Conservation (phyloP, 2,888 invertebrate genomes). For the Antheraea yamamai region DNA sequence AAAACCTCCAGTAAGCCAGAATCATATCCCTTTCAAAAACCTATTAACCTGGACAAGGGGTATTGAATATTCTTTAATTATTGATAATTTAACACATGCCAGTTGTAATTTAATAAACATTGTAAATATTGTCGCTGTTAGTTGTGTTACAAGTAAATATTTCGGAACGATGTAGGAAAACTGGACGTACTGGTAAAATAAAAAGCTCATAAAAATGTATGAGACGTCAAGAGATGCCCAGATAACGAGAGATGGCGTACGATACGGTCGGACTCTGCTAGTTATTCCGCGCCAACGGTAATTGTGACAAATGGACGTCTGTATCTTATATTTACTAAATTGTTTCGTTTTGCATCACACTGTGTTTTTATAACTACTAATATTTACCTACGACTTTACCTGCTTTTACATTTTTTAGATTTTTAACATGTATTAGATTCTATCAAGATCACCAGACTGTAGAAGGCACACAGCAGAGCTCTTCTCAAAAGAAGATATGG, state of each 20-base stretch:
- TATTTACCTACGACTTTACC: no score
- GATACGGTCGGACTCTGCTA: slow-evolving; percentile 38
- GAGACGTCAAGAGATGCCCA: slow-evolving; percentile 63
- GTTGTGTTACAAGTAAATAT: background rate
- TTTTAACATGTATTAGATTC: no score
- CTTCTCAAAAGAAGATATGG: no score
- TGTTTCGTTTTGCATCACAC: slow-evolving; percentile 18
- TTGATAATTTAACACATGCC: background rate
- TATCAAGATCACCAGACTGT: no score
- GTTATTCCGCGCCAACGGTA: slow-evolving; percentile 79
- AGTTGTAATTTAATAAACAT: background rate
- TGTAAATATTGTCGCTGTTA: background rate
- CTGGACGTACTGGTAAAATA: background rate
- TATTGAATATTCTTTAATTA: background rate
- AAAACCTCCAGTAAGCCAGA: no score
- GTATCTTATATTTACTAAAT: slow-evolving; percentile 23
- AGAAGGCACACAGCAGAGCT: no score
- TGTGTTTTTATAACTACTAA: background rate
- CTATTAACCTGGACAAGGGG: no score
- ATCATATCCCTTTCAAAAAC: no score
- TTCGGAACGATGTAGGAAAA: background rate
- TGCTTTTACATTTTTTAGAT: no score
- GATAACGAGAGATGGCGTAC: slow-evolving; percentile 61
- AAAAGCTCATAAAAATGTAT: slow-evolving; percentile 77
- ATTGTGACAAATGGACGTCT: slow-evolving; percentile 75